Conservation (phyloP, 1,140 invertebrate species). For the Drosophila nikananu region DNA sequence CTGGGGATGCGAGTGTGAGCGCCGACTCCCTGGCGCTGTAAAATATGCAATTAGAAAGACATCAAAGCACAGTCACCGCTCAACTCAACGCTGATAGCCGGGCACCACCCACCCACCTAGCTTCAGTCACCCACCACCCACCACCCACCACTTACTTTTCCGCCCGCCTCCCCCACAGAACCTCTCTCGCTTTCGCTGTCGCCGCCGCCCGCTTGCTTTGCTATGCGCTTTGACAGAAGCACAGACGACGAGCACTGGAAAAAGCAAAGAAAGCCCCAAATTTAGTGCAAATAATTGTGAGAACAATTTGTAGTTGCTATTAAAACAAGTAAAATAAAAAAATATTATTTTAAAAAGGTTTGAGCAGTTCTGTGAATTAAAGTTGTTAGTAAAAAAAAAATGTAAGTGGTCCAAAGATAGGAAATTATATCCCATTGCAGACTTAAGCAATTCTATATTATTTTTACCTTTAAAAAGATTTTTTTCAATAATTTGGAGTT, state of each 20-base stretch:
- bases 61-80: constrained; percentile 72
- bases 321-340: background rate
- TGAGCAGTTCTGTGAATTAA: background rate
- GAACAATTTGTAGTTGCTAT: too few species aligned
- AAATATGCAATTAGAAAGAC: constrained; percentile 84
- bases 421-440: background rate
- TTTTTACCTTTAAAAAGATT: background rate
- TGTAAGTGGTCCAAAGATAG: too few species aligned
- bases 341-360: background rate
- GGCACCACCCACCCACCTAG: constrained; percentile 23
- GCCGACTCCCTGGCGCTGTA: constrained; percentile 69
- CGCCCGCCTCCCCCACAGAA: background rate
- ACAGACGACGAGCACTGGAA: constrained; percentile 24
- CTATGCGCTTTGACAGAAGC: constrained; percentile 69
- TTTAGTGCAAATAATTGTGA: background rate
- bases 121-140: background rate
- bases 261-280: constrained; percentile 8
- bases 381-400: too few species aligned
- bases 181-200: constrained; percentile 25
- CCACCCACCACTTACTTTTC: constrained; percentile 26
- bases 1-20: constrained; percentile 11
- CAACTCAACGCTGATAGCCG: constrained; percentile 52
- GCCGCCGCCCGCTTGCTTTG: constrained; percentile 46
- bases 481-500: background rate
- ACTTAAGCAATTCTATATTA: background rate